Evolutionary conservation across 2,113 vertebrate species (phyloP).

Genomic region (rat (Rattus norvegicus)): GRCr8 NC_086029.1:86862501-86863000

Average conservation of each 20-base stretch:
- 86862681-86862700: not conserved
- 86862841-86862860: constrained; percentile 3
- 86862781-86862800: not conserved
- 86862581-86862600: not conserved
- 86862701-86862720: not conserved
- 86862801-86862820: constrained; percentile 6
- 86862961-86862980: not conserved
- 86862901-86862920: constrained; percentile 4
- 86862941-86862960: not conserved
- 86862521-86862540: constrained; percentile 49
- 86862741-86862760: not conserved
- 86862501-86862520: constrained; percentile 20
- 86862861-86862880: not conserved
- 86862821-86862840: not conserved
- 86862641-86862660: not conserved
- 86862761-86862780: constrained; percentile 1
- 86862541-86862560: not conserved
- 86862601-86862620: not conserved
- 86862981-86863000: not conserved
- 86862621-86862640: constrained; percentile 35
- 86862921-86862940: not conserved
- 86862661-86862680: not conserved
- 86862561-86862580: not conserved
- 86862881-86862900: not conserved
- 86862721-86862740: not conserved